phyloP scores from a whole-genome alignment of 2,113 vertebrate species.

The Anhinga anhinga region DNA sequence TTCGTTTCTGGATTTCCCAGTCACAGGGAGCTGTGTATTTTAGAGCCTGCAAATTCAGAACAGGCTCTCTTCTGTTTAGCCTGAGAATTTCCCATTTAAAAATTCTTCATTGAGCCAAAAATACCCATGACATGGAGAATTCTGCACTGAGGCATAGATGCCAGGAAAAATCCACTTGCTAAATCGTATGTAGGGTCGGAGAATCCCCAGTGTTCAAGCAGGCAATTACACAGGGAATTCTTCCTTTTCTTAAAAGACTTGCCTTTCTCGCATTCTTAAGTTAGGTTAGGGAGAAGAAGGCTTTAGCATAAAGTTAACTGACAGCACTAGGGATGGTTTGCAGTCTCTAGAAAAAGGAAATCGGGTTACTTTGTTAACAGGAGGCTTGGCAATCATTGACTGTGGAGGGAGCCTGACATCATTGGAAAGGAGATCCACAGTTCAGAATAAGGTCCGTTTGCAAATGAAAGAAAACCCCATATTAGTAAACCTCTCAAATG shows the following conservation, averaged over 20 bases:
- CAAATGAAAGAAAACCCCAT: neutral
- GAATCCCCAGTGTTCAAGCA: neutral
- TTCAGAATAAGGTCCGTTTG: neutral
- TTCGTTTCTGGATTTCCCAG: neutral
- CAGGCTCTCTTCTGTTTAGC: constrained; percentile 51
- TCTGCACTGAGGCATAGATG: neutral
- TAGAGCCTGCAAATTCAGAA: constrained; percentile 15
- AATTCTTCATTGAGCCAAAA: constrained; percentile 32
- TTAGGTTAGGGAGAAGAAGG: neutral
- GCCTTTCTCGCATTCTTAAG: neutral
- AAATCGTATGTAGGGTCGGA: neutral
- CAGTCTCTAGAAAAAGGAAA: neutral
- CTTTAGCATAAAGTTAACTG: neutral
- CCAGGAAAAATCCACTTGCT: neutral
- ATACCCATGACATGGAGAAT: neutral
- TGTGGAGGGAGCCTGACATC: neutral
- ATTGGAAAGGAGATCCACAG: neutral
- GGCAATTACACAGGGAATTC: neutral
- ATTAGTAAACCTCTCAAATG: neutral
- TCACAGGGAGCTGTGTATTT: neutral
- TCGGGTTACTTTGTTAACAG: neutral
- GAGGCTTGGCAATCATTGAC: neutral
- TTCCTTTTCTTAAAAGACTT: neutral
- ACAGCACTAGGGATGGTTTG: neutral
- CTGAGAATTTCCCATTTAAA: constrained; percentile 25